Percentiles rank a stretch among this genome's conserved stretches.
phyloP scores from a whole-genome alignment of 2,888 invertebrate species.

The Biston betularia region DNA sequence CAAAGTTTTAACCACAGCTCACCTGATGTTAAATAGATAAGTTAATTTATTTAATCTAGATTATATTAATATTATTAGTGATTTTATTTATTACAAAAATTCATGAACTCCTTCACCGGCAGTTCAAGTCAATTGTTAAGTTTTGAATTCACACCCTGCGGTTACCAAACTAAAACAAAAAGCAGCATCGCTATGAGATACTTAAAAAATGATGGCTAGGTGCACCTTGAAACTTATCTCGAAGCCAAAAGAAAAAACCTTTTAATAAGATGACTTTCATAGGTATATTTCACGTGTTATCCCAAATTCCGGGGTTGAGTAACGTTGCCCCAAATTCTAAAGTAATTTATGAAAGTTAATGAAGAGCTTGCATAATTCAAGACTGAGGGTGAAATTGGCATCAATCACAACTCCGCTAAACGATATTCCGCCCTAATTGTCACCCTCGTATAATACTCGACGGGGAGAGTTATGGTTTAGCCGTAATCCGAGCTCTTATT shows the following conservation, averaged over 20 bases:
- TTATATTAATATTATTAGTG: no score
- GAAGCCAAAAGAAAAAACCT: neutral
- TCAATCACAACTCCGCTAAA: conserved; percentile 61
- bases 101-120: no score
- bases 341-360: conserved; percentile 42
- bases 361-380: conserved; percentile 43
- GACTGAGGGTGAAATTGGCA: conserved; percentile 50
- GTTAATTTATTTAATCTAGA: no score
- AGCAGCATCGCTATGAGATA: no score
- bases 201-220: no score
- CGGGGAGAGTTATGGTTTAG: conserved; percentile 19
- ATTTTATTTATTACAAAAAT: no score
- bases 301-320: neutral
- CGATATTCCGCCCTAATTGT: conserved; percentile 66
- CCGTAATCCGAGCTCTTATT: conserved; percentile 11
- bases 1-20: no score
- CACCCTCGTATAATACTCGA: conserved; percentile 49
- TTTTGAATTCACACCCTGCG: no score
- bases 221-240: neutral
- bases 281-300: conserved; percentile 10
- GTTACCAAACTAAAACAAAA: no score
- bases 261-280: neutral
- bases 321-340: conserved; percentile 18
- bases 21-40: no score
- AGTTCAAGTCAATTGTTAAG: no score